These are phyloP conservation scores for Corbicula japonica DNA, from an alignment of 2,888 invertebrate genomes.

Conservation along the genomic window DNA sequence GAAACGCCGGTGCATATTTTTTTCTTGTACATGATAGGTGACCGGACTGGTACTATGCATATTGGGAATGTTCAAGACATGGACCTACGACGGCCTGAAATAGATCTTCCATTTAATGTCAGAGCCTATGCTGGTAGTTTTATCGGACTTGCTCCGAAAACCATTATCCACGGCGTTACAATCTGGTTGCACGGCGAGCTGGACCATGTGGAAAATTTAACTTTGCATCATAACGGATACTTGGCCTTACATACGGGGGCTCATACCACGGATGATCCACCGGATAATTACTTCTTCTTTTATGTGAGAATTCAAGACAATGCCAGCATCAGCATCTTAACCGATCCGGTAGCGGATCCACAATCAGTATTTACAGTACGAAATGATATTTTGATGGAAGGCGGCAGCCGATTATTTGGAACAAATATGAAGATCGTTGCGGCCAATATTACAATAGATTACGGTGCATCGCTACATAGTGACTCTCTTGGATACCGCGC, in stretches of 20 bases:
- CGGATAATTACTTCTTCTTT: constrained; percentile 62
- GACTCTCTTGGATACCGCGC: constrained; percentile 72
- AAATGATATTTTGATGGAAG: constrained; percentile 73
- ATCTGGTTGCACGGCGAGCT: constrained; percentile 78
- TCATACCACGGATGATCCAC: constrained; percentile 56
- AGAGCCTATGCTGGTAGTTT: constrained; percentile 71
- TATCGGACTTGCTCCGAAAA: constrained; percentile 74
- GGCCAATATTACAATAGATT: constrained; percentile 73
- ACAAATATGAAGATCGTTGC: constrained; percentile 70
- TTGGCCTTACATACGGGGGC: constrained; percentile 69
- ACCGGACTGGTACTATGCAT: constrained; percentile 78
- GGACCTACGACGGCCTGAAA: constrained; percentile 71
- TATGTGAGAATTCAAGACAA: constrained; percentile 76
- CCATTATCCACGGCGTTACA: constrained; percentile 76
- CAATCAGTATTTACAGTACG: constrained; percentile 61
- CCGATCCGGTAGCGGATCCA: constrained; percentile 67
- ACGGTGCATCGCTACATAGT: constrained; percentile 74
- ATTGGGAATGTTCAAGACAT: constrained; percentile 72
- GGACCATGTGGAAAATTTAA: constrained; percentile 73
- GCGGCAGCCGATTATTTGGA: constrained; percentile 73
- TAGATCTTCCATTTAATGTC: constrained; percentile 76
- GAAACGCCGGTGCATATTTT: constrained; percentile 64
- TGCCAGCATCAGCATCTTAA: constrained; percentile 68
- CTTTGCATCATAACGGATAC: constrained; percentile 74
- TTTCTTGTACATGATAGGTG: constrained; percentile 81